phyloP scores from a whole-genome alignment of 2,888 invertebrate species.

The Platycheirus rosarum region DNA sequence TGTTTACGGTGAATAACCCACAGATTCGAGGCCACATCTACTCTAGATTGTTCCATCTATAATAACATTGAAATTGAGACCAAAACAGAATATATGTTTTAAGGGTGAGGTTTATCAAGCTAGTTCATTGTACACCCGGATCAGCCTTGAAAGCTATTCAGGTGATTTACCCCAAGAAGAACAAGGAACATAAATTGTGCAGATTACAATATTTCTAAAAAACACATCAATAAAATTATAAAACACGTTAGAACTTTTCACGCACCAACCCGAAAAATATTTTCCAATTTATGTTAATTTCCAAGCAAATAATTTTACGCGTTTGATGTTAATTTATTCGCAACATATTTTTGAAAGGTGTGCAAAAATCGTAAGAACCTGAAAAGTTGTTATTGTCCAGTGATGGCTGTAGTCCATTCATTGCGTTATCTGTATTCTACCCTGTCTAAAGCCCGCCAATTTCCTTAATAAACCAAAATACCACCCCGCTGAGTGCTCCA shows the following conservation, averaged over 20 bases:
- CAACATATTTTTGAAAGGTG: conserved; percentile 44
- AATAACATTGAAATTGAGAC: neutral
- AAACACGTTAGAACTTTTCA: conserved; percentile 54
- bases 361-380: conserved; percentile 60
- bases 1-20: conserved; percentile 59
- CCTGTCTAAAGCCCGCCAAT: neutral
- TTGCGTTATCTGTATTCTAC: conserved; percentile 2
- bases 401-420: conserved; percentile 39
- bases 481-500: neutral
- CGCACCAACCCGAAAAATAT: conserved; percentile 41
- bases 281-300: conserved; percentile 54
- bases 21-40: conserved; percentile 52
- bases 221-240: conserved; percentile 1
- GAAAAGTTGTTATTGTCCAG: conserved; percentile 28
- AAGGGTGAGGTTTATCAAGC: conserved; percentile 35
- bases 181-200: conserved; percentile 10
- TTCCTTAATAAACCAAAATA: neutral
- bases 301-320: conserved; percentile 37
- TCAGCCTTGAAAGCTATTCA: conserved; percentile 51
- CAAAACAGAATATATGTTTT: neutral
- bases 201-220: conserved; percentile 37
- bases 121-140: conserved; percentile 64
- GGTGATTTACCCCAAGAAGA: conserved; percentile 2
- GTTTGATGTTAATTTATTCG: conserved; percentile 56
- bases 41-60: neutral